These are phyloP conservation scores for Epinotia nisella DNA, from an alignment of 2,888 invertebrate genomes.

Conservation along the genomic window DNA sequence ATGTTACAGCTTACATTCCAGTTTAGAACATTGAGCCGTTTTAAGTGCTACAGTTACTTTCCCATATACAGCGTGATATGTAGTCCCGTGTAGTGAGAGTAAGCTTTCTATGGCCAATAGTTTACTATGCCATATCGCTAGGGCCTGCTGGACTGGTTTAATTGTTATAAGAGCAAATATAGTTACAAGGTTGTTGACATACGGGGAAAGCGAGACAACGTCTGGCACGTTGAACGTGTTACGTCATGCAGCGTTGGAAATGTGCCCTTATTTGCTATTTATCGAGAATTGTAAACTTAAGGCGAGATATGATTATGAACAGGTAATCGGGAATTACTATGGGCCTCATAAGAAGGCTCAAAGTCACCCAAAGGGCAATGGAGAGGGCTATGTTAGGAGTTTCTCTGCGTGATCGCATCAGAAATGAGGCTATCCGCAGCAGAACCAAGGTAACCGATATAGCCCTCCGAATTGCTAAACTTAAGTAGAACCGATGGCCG, in stretches of 20 bases:
- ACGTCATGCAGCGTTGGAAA: not conserved
- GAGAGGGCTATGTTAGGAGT: too few relatives aligned
- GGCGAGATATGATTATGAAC: too few relatives aligned
- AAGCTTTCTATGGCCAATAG: conserved; percentile 52
- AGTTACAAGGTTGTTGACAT: conserved; percentile 25
- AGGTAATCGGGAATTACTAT: too few relatives aligned
- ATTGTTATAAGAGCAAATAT: conserved; percentile 38
- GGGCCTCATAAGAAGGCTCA: too few relatives aligned
- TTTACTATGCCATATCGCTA: conserved; percentile 50
- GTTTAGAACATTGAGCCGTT: conserved; percentile 23
- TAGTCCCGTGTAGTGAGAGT: conserved; percentile 49
- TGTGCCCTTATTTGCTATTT: not conserved
- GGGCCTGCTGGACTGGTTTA: conserved; percentile 48
- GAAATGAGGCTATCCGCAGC: too few relatives aligned
- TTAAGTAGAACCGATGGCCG: too few relatives aligned
- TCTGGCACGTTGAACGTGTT: not conserved
- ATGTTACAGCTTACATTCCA: conserved; percentile 6
- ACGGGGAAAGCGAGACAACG: conserved; percentile 16
- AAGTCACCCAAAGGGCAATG: too few relatives aligned
- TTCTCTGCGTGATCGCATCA: too few relatives aligned
- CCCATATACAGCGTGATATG: conserved; percentile 38
- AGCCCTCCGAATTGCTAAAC: too few relatives aligned
- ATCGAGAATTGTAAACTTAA: not conserved
- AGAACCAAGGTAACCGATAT: too few relatives aligned
- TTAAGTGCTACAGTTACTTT: conserved; percentile 40